These are phyloP conservation scores for Marmota monax DNA, from an alignment of 2,113 vertebrate species.

Conservation along the genomic window DNA sequence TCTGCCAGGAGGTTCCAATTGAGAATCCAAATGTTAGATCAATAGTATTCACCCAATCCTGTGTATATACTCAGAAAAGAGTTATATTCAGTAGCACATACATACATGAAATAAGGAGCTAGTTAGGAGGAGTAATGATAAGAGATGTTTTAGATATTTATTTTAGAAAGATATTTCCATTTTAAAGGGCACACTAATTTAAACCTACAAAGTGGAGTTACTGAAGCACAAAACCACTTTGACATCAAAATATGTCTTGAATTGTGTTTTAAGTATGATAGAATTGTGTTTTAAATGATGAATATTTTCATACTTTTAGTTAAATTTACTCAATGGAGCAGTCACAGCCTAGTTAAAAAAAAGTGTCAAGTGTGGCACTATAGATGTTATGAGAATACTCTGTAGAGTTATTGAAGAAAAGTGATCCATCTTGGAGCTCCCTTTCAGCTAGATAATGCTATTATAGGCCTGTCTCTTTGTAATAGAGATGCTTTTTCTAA, in stretches of 20 bases:
- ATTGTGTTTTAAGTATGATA: slow-evolving; percentile 39
- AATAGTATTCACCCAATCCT: rapidly evolving
- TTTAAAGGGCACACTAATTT: slow-evolving; percentile 46
- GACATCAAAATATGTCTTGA: slow-evolving; percentile 59
- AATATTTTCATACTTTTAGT: slow-evolving; percentile 54
- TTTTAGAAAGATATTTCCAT: slow-evolving; percentile 53
- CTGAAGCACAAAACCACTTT: slow-evolving; percentile 58
- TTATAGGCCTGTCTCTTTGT: slow-evolving; percentile 68
- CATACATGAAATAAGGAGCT: not conserved
- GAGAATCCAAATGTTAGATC: not conserved
- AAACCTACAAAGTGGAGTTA: not conserved
- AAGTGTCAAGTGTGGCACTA: not conserved
- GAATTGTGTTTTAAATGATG: slow-evolving; percentile 53
- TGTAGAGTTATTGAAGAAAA: slow-evolving; percentile 53
- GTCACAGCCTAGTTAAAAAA: not conserved
- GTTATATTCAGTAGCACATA: not conserved
- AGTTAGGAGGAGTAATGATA: not conserved
- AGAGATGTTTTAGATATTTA: slow-evolving; percentile 31
- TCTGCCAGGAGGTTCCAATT: not conserved
- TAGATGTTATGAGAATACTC: slow-evolving; percentile 49
- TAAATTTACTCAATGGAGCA: slow-evolving; percentile 59
- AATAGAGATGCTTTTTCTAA: slow-evolving; percentile 69
- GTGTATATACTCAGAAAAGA: not conserved
- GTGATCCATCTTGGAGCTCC: slow-evolving; percentile 17
- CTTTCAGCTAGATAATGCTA: slow-evolving; percentile 57